Conservation (phyloP, 1,140 invertebrate species). For the Caenorhabditis brenneri region DNA sequence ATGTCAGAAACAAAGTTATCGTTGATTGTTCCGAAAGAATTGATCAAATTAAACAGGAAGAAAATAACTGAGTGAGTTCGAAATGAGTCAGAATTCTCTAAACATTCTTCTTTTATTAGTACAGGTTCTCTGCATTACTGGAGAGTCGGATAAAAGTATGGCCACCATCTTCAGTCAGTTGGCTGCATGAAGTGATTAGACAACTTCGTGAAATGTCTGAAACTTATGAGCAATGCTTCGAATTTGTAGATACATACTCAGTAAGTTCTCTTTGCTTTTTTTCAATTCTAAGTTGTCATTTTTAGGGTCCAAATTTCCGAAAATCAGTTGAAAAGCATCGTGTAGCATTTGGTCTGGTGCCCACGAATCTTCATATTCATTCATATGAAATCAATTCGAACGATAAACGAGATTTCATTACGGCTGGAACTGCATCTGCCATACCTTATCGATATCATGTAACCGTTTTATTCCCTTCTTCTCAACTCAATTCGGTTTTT, state of each 20-base stretch:
- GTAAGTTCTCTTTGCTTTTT: neutral
- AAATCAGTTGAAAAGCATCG: slow-evolving; percentile 50
- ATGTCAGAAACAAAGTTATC: slow-evolving; percentile 50
- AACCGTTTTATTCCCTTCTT: neutral
- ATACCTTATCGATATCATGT: slow-evolving; percentile 41
- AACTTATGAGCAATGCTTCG: slow-evolving; percentile 48
- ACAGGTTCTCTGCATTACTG: slow-evolving; percentile 32
- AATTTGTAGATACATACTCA: slow-evolving; percentile 45
- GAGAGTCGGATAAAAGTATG: slow-evolving; percentile 22
- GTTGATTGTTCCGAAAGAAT: slow-evolving; percentile 35
- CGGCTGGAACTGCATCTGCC: slow-evolving; percentile 42
- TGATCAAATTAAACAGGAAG: slow-evolving; percentile 42
- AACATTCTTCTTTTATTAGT: neutral
- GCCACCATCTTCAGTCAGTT: neutral
- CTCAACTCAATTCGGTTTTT: no score
- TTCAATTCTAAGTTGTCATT: neutral
- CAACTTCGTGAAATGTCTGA: slow-evolving; percentile 40
- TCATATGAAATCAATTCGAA: slow-evolving; percentile 19
- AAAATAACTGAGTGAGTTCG: slow-evolving; percentile 42
- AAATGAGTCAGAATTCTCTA: neutral
- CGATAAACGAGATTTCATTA: slow-evolving; percentile 32
- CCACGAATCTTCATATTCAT: slow-evolving; percentile 51
- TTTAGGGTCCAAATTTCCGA: slow-evolving; percentile 41
- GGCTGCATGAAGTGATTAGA: slow-evolving; percentile 24
- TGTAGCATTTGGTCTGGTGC: slow-evolving; percentile 49